Base-by-base conservation (phyloP, 1,140 invertebrate genomes). In the Trinorchestia longiramus region DNA sequence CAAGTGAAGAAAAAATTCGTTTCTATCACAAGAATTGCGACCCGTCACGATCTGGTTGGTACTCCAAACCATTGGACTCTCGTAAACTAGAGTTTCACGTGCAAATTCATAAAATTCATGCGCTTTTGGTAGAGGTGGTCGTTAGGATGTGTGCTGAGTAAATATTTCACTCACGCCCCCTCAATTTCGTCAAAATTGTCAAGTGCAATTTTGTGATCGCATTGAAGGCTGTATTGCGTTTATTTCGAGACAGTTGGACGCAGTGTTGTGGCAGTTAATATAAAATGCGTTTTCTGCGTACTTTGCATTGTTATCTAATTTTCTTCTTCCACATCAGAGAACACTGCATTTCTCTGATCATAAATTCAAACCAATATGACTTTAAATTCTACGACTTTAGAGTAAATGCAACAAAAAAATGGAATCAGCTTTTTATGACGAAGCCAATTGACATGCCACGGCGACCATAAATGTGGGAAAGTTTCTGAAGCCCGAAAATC, bases 121-220 rank as follows among this genome's bases (percentile, higher is more conserved):
- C 88, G 41, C 88, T 15, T 90, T 28, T 90, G 88, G 43, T 28
- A 42, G 44, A 44, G 44, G 8, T 15, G 92, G 92, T 94, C 92
- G 92, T 94, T 94, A 94, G 92, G 41, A 11, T 19, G 92, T 94
- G 92, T 94, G 40, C 41, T 36, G 43, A 45, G 92, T 94, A 94
- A 94, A 94, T 94, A 94, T 94, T 94, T 94, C 92, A 23, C 92
- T 94, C 92, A 94, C 92, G 92, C 92, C 40, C 43, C 92, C 43
- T 40, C 92, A 94, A 94, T 94, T 94, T 94, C 43, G 92, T 94
- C 92, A 94, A 47, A 94, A 94, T 94, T 94, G 92, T 40, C n/a
- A 43, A 47, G 44, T n/a, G 44, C 92, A 43, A 94, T 94, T 94
- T 45, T 44, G 43, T 36, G 41, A 90, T 90, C 88, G 43, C 41